Conservation (phyloP, 2,888 invertebrate genomes). For the Caenorhabditis auriculariae region DNA sequence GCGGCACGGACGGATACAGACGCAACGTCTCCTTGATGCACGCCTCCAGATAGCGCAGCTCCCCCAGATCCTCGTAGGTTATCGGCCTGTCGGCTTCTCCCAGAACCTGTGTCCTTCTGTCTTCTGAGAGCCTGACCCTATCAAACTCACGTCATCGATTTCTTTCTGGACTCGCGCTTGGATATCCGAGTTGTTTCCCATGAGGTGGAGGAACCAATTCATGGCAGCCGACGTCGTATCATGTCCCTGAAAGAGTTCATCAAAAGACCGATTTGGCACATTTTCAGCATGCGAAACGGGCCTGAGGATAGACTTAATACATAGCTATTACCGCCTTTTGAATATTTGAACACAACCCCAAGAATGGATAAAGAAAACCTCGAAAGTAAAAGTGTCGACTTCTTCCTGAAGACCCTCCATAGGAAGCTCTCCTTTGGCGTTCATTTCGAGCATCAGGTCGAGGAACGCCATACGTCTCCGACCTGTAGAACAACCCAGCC, state of each 20-base stretch:
- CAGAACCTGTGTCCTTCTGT: conserved; percentile 17
- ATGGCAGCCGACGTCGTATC: conserved; percentile 84
- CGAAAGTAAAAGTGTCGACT: conserved; percentile 63
- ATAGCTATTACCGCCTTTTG: background rate
- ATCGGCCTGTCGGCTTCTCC: conserved; percentile 61
- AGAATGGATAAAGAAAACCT: too few relatives aligned
- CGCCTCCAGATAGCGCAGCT: conserved; percentile 66
- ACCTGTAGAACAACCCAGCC: conserved; percentile 8
- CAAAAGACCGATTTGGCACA: background rate
- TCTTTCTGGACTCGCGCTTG: conserved; percentile 71
- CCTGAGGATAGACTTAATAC: background rate
- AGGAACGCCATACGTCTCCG: conserved; percentile 64
- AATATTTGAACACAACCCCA: conserved; percentile 3
- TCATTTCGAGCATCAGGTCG: conserved; percentile 65
- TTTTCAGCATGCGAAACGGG: background rate
- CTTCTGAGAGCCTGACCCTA: background rate
- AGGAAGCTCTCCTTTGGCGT: conserved; percentile 56
- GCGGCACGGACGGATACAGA: conserved; percentile 61
- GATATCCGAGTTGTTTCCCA: conserved; percentile 80
- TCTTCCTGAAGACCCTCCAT: conserved; percentile 61
- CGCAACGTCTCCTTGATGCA: conserved; percentile 60
- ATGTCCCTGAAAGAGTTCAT: conserved; percentile 74
- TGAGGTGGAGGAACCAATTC: conserved; percentile 81
- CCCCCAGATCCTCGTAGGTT: conserved; percentile 66
- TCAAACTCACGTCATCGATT: conserved; percentile 55